A percentile compares a stretch with the other conserved stretches of the same genome.
phyloP scores from a whole-genome alignment of 2,797 vertebrate species.

The Melanotaenia trifasciata region DNA sequence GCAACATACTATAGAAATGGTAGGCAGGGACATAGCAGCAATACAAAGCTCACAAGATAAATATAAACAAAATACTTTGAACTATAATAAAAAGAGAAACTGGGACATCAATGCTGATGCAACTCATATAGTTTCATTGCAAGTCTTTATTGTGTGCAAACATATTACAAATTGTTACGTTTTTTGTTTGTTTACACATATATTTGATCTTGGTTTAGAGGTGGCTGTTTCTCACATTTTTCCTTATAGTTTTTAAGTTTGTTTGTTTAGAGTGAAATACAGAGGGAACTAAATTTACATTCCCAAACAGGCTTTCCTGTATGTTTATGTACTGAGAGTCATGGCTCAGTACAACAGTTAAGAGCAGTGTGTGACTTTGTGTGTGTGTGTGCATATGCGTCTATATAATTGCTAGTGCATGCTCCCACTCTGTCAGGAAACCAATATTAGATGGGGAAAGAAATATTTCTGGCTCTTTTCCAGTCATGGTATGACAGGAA shows the following conservation, averaged over 20 bases:
- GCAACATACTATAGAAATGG: not conserved
- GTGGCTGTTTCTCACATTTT: slow-evolving; percentile 29
- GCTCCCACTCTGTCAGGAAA: slow-evolving; percentile 51
- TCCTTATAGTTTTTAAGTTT: slow-evolving; percentile 26
- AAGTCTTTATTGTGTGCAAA: slow-evolving; percentile 23
- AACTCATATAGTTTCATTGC: slow-evolving; percentile 24
- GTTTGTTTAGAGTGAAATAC: slow-evolving; percentile 68
- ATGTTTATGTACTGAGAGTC: slow-evolving; percentile 76
- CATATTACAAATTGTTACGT: slow-evolving; percentile 25
- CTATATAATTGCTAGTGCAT: slow-evolving; percentile 54
- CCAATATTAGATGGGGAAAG: slow-evolving; percentile 53
- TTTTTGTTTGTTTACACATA: slow-evolving; percentile 17
- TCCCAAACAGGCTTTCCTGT: slow-evolving; percentile 72
- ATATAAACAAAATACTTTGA: slow-evolving; percentile 5
- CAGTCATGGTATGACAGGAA: slow-evolving; percentile 67
- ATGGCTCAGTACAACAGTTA: slow-evolving; percentile 73
- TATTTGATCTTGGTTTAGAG: slow-evolving; percentile 30
- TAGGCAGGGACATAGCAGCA: not conserved
- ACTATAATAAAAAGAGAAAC: slow-evolving; percentile 23
- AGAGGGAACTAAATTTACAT: slow-evolving; percentile 75
- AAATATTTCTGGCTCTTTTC: slow-evolving; percentile 57
- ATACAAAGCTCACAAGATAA: not conserved
- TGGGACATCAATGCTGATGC: slow-evolving; percentile 15
- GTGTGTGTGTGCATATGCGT: slow-evolving; percentile 32
- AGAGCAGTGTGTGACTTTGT: slow-evolving; percentile 65